These are phyloP conservation scores for Pipistrellus pygmaeus DNA, from an alignment of 2,797 vertebrate genomes.

Conservation along the genomic window DNA sequence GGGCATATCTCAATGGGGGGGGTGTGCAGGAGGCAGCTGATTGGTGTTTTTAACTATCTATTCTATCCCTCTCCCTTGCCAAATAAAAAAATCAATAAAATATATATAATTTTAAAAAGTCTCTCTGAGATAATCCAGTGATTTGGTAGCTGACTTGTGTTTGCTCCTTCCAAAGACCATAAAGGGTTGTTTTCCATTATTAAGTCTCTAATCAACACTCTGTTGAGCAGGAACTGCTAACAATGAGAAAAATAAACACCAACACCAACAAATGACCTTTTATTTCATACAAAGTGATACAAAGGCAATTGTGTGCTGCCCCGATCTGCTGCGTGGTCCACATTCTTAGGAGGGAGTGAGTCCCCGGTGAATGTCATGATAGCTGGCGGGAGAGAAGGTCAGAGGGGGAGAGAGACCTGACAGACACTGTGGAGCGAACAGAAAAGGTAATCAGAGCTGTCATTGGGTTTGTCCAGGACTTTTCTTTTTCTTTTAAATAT, in stretches of 20 bases:
- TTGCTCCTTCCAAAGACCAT: neutral
- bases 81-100: too few relatives aligned
- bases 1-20: too few relatives aligned
- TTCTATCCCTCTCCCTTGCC: too few relatives aligned
- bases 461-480: too few relatives aligned
- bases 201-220: conserved; percentile 48
- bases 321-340: neutral
- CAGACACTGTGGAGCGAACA: neutral
- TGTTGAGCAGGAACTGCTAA: conserved; percentile 43
- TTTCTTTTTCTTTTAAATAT: too few relatives aligned
- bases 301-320: conserved; percentile 63
- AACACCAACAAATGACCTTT: conserved; percentile 73
- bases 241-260: conserved; percentile 58
- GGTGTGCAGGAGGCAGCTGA: too few relatives aligned
- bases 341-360: conserved; percentile 48
- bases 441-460: neutral
- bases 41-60: too few relatives aligned
- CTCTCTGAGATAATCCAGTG: neutral
- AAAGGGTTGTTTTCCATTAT: conserved; percentile 21
- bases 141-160: neutral
- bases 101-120: neutral
- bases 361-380: conserved; percentile 65
- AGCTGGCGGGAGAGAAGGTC: conserved; percentile 39
- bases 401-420: conserved; percentile 4
- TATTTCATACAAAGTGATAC: conserved; percentile 72